Evolutionary conservation across 2,113 vertebrate genomes (phyloP).

Genomic region (Oriolus oriolus): DNA sequence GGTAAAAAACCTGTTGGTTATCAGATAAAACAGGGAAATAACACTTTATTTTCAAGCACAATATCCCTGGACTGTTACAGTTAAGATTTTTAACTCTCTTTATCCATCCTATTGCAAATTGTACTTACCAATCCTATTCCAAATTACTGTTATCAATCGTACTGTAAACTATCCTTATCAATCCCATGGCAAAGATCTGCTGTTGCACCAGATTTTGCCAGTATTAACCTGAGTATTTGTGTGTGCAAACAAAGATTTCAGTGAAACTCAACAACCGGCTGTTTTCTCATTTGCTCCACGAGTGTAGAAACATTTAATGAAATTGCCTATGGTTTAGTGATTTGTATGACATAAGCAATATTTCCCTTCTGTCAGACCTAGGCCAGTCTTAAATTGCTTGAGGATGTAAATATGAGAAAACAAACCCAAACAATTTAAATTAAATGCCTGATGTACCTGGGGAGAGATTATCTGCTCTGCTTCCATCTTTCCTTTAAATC

Average conservation of each 20-base stretch:
- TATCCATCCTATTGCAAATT: background rate
- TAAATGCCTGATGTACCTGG: slow-evolving; percentile 20
- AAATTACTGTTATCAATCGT: background rate
- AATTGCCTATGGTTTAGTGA: slow-evolving; percentile 49
- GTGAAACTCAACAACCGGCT: background rate
- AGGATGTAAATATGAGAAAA: slow-evolving; percentile 17
- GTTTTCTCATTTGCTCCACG: slow-evolving; percentile 7
- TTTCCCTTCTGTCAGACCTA: slow-evolving; percentile 42
- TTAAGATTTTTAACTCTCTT: background rate
- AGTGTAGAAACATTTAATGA: slow-evolving; percentile 27
- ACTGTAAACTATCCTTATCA: background rate
- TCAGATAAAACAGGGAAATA: background rate
- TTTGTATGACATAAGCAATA: slow-evolving; percentile 3
- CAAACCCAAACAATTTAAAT: slow-evolving; percentile 13
- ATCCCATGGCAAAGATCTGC: background rate
- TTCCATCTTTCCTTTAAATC: background rate
- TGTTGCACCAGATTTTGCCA: background rate
- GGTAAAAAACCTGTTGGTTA: background rate
- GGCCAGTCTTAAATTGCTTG: slow-evolving; percentile 17
- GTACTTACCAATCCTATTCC: background rate
- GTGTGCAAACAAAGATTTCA: background rate
- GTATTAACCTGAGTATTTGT: background rate
- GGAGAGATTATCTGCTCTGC: slow-evolving; percentile 19
- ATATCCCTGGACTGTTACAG: background rate
- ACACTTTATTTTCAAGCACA: background rate